Evolutionary conservation across 2,888 invertebrate genomes (phyloP), one percentile per base, ranked within the genome.

Genomic region (Synanthedon tipuliformis): DNA sequence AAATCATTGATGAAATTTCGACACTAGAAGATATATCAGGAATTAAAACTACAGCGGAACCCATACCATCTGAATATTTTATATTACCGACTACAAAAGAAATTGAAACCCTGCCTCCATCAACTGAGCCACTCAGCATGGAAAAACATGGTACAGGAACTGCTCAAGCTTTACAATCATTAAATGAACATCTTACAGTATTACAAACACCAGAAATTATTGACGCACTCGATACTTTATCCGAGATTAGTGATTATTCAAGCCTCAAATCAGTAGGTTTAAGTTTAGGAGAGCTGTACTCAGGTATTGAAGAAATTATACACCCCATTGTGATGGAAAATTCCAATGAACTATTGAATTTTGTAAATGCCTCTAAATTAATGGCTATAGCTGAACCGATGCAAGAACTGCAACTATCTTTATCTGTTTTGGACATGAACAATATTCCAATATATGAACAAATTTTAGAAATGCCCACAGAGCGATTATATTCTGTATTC

Each of bases 21-120:
- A 89, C 89, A 7, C 79, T 90, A 52, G 89, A 89, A 59, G 89
- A 90, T 61, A 75, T 90, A 57, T 89, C 91, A 0, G 89, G 84
- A 3, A 78, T 91, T 15, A 89, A 89, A 72, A 89, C 89, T 1
- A 78, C 81, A 41, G 88, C 89, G 3, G 88, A 89, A 40, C 74
- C 82, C n/a, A 62, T 89, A 48, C 73, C 75, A 27, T 71, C 71
- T 18, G 81, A 85, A 55, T 64, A 68, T 55, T 63, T 88, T 49
- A 59, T 76, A 56, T 72, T 74, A 56, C 81, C 76, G 48, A 65
- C 63, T 53, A 69, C 71, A 48, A 70, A 72, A 63, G 75, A 76
- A 68, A 70, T 62, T 27, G 59, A 61, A 1, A 55, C 69, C 41
- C 69, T 73, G 53, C 67, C 72, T 50, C 23, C 49, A 15, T 60